These are phyloP conservation scores for Eurystomus glaucurus DNA, from an alignment of 2,797 vertebrate genomes.

Conservation along the genomic window DNA sequence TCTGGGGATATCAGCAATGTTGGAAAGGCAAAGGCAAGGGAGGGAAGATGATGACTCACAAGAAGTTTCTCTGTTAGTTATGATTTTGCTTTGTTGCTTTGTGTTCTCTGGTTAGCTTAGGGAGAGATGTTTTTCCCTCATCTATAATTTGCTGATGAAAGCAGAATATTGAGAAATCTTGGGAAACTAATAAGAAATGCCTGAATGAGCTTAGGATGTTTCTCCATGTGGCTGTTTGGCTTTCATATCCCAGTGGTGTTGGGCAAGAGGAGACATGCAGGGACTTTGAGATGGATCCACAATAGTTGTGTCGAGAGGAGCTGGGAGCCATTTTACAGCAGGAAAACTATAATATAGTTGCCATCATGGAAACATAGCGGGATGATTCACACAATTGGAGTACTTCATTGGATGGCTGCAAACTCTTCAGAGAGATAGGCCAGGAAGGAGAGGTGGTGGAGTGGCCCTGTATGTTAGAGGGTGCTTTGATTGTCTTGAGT, in stretches of 20 bases:
- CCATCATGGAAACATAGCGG: too few species aligned
- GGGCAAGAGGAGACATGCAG: not conserved
- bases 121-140: conserved; percentile 2
- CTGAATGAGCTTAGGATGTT: not conserved
- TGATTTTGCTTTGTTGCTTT: not conserved
- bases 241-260: not conserved
- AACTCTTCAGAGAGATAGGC: too few species aligned
- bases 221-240: not conserved
- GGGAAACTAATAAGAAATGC: conserved; percentile 19
- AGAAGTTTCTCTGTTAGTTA: conserved; percentile 18
- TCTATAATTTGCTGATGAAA: conserved; percentile 19
- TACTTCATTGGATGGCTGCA: too few species aligned
- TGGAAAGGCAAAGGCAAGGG: not conserved
- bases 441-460: too few species aligned
- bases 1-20: not conserved
- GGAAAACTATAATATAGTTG: too few species aligned
- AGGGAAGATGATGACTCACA: conserved; percentile 21
- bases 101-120: conserved; percentile 21
- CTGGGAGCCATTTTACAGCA: too few species aligned
- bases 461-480: too few species aligned
- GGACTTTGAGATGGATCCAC: not conserved
- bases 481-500: too few species aligned
- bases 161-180: conserved; percentile 16
- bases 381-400: too few species aligned
- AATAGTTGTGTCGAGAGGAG: not conserved